Evolutionary conservation across 2,113 vertebrate genomes (phyloP).

Genomic region (Eulemur rufifrons): DNA sequence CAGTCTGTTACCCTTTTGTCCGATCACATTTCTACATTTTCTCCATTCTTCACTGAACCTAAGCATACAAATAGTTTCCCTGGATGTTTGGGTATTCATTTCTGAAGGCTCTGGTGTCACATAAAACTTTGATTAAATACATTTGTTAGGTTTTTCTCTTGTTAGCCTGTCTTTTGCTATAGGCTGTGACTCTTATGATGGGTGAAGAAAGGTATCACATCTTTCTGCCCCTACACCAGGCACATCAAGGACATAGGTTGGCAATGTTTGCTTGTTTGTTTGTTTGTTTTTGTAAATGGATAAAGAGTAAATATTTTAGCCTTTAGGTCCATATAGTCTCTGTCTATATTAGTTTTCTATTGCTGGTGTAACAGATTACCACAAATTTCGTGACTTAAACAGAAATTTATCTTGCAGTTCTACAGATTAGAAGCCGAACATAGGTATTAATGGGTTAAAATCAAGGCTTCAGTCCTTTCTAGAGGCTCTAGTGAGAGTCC

Average conservation of each 20-base stretch:
- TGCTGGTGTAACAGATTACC: neutral
- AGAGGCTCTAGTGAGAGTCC: neutral
- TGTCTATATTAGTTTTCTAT: conserved; percentile 14
- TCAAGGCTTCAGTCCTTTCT: neutral
- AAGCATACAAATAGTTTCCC: neutral
- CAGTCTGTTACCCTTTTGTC: neutral
- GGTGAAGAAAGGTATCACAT: neutral
- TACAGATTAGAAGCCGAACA: neutral
- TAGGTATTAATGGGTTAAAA: neutral
- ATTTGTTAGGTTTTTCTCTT: neutral
- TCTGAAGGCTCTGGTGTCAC: neutral
- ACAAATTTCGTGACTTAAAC: neutral
- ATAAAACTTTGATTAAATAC: neutral
- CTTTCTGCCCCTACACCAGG: neutral
- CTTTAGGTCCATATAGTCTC: neutral
- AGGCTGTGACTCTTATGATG: neutral
- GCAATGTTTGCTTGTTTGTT: neutral
- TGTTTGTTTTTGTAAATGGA: neutral
- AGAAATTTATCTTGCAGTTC: neutral
- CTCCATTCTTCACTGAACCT: neutral
- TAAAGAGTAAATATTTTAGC: conserved; percentile 5
- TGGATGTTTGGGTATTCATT: neutral
- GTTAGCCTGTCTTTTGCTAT: neutral
- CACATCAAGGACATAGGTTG: neutral
- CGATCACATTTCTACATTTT: neutral